Percentiles rank a stretch among this genome's conserved stretches.
These are phyloP conservation scores for Agrotis puta DNA, from an alignment of 2,888 invertebrate genomes.

Conservation along the genomic window DNA sequence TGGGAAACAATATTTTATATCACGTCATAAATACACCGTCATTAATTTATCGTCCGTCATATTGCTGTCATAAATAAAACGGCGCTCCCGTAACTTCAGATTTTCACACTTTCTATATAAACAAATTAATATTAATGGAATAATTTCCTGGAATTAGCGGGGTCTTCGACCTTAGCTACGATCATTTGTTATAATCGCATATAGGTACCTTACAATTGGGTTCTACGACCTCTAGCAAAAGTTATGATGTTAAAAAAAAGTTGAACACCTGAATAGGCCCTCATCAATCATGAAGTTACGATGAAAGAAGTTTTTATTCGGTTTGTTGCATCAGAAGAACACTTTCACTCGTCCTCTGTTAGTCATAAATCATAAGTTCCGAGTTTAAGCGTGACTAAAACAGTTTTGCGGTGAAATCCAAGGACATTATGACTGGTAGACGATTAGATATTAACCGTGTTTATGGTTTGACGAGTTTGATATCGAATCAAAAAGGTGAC, in stretches of 20 bases:
- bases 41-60: conserved; percentile 51
- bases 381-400: conserved; percentile 68
- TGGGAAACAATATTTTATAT: conserved; percentile 47
- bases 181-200: conserved; percentile 57
- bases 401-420: conserved; percentile 73
- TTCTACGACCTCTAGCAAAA: conserved; percentile 70
- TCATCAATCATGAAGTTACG: conserved; percentile 82
- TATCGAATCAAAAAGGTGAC: conserved; percentile 52
- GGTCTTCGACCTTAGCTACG: conserved; percentile 49
- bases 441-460: conserved; percentile 54
- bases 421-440: conserved; percentile 66
- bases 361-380: conserved; percentile 80
- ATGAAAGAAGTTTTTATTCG: conserved; percentile 77
- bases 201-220: conserved; percentile 62
- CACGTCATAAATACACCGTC: conserved; percentile 42
- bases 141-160: conserved; percentile 55
- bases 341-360: conserved; percentile 80
- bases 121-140: conserved; percentile 61
- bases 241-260: conserved; percentile 72
- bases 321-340: conserved; percentile 75
- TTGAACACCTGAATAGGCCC: conserved; percentile 77
- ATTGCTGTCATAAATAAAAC: conserved; percentile 48
- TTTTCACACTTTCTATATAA: conserved; percentile 59
- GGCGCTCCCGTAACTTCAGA: conserved; percentile 28
- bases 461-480: conserved; percentile 45